Base-by-base conservation (phyloP, 2,888 invertebrate genomes). In the Mesopsocus fuscifrons region DNA sequence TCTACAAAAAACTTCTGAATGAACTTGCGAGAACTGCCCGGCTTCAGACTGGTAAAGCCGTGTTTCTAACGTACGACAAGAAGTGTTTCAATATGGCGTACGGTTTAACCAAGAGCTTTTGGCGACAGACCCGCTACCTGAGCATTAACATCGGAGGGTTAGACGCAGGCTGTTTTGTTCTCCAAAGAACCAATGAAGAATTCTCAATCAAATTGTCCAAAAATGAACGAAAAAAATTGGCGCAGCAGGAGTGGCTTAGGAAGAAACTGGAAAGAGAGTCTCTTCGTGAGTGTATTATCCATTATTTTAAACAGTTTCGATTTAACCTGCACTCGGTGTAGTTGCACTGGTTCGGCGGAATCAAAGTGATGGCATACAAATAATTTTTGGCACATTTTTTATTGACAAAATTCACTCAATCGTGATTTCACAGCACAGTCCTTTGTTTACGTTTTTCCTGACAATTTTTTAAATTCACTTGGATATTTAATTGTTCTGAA, bases 11-110 rank as follows among this genome's bases (percentile, higher is more conserved):
- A 26, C 56, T 63, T 23, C 51, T 72, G 41, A 45, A 53, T 31
- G 70, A 71, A 53, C 57, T 71, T 54, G 68, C 64, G 1, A 55
- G 70, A 49, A 61, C 66, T 2, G 52, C 60, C 16, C 55, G 54
- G 44, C 53, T 54, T n/a, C 53, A 53, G 11, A 58, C 58, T n/a
- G 69, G 69, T 3, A 56, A 69, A 41, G 63, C 66, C 5, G 64
- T 68, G 41, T 49, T 71, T 2, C 56, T 72, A 5, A 66, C 66
- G 3, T 56, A 60, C 41, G 67, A 66, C 48, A 53, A 55, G 26
- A 51, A 47, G 16, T 50, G 51, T 22, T 49, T 59, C 43, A 45
- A 46, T 17, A 41, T 46, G 47, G 49, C 49, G 26, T 34, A 51
- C 22, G 45, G 48, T 23, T 46, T 44, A 13, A 44, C 46, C 5